Evolutionary conservation across 2,797 vertebrate species (phyloP), one percentile per base, ranked within the genome.

Genomic region (Furcifer pardalis): DNA sequence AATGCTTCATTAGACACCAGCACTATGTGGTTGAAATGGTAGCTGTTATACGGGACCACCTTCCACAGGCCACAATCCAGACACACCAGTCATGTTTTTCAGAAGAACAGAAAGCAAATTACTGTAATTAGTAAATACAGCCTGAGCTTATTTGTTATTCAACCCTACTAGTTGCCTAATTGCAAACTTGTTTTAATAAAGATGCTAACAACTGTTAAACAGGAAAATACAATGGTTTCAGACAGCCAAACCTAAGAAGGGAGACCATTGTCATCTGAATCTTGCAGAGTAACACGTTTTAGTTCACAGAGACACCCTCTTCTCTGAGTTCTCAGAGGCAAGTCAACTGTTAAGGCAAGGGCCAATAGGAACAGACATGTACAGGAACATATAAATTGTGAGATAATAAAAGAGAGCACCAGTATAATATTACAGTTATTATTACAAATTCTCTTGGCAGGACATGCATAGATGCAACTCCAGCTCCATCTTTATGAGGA

Each of bases 191-290:
- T 81, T 81, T 81, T 69, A 76, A 76, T 30, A 81, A 71, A 49
- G 25, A 66, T 81, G 10, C 9, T 30, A 44, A 81, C 78, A 81
- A 69, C 59, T 44, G 49, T 17, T 25, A 59, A 68, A 63, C 72
- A 60, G 78, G 21, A 85, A 81, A 76, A 59, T 37, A 69, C 59
- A 56, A 17, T 25, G 37, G 44, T 86, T 81, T 68, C 63, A 77
- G 9, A 17, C 59, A 77, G 72, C 23, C 78, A 81, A 76, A 73
- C 77, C 77, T 32, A 60, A 69, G 40, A n/a, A 76, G 75, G 35
- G 10, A 59, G 63, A 21, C 40, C 78, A 77, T 62, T 81, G 74
- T 81, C 37, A 44, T 69, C 35, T 49, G 72, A 76, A 76, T 60
- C 40, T 23, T 81, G 72, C 23, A 60, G 52, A 35, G n/a, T 77